Percentiles rank a stretch among this genome's conserved stretches.
These are phyloP conservation scores for Globicephala melas DNA, from an alignment of 2,113 vertebrate species.

Conservation along the genomic window DNA sequence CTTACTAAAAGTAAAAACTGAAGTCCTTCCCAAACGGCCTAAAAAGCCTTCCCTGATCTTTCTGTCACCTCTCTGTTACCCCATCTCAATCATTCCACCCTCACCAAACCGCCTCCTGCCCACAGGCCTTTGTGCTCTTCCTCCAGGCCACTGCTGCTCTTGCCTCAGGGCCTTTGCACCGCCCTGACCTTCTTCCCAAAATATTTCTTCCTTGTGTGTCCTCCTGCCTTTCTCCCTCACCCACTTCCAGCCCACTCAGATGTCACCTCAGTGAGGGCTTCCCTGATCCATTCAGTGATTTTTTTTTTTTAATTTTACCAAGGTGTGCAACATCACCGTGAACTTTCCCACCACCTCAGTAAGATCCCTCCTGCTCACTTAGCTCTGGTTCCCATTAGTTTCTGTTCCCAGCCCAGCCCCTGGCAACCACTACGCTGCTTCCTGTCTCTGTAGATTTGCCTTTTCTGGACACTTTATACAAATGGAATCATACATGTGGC, in stretches of 20 bases:
- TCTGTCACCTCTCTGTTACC: background rate
- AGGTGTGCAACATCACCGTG: background rate
- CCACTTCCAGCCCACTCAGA: background rate
- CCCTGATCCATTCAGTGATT: background rate
- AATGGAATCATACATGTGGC: background rate
- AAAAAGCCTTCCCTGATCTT: background rate
- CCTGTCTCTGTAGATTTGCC: background rate
- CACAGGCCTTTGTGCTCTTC: background rate
- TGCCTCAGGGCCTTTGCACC: background rate
- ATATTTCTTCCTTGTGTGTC: background rate
- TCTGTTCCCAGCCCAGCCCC: background rate
- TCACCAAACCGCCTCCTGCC: background rate
- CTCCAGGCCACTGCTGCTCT: background rate
- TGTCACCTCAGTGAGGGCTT: background rate
- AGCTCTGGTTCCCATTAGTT: background rate
- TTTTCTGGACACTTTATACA: slow-evolving; percentile 16
- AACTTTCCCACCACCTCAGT: background rate
- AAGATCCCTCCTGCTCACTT: background rate
- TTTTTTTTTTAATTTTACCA: background rate
- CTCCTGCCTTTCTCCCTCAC: background rate
- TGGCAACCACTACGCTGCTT: background rate
- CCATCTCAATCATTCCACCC: background rate
- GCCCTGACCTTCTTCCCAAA: background rate
- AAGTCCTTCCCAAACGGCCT: background rate
- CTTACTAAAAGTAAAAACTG: background rate